A percentile compares a stretch with the other conserved stretches of the same genome.
Evolutionary conservation across 2,797 vertebrate genomes (phyloP).

Genomic region (Microctenopoma steveboyesi): DNA sequence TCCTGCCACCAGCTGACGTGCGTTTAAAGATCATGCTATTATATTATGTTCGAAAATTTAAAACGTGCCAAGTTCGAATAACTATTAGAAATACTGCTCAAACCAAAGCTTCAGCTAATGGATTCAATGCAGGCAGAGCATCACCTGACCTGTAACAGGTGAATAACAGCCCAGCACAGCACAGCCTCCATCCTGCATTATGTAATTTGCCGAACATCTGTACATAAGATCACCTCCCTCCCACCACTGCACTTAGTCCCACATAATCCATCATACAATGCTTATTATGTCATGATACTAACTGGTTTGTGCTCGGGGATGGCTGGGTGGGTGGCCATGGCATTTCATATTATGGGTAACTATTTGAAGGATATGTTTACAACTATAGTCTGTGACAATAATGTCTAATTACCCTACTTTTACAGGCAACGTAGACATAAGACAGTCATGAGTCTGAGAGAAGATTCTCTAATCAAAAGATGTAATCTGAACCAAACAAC

Average conservation of each 20-base stretch:
- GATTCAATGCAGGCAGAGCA: background rate
- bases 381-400: background rate
- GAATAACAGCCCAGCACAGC: slow-evolving; percentile 32
- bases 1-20: background rate
- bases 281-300: slow-evolving; percentile 42
- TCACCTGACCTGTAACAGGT: slow-evolving; percentile 31
- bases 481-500: background rate
- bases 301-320: background rate
- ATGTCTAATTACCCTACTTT: background rate
- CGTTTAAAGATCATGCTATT: background rate
- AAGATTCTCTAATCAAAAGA: slow-evolving; percentile 2
- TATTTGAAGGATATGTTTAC: background rate
- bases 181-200: slow-evolving; percentile 26
- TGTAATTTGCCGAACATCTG: slow-evolving; percentile 59
- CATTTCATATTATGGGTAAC: background rate
- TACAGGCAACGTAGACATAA: background rate
- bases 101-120: background rate
- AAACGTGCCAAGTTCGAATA: background rate
- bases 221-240: slow-evolving; percentile 27
- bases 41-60: background rate
- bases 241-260: slow-evolving; percentile 7
- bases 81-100: background rate
- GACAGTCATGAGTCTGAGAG: background rate
- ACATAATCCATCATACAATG: slow-evolving; percentile 54
- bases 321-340: background rate